These are phyloP conservation scores for Oxytorus armatus DNA, from an alignment of 2,888 invertebrate genomes.

Conservation along the genomic window DNA sequence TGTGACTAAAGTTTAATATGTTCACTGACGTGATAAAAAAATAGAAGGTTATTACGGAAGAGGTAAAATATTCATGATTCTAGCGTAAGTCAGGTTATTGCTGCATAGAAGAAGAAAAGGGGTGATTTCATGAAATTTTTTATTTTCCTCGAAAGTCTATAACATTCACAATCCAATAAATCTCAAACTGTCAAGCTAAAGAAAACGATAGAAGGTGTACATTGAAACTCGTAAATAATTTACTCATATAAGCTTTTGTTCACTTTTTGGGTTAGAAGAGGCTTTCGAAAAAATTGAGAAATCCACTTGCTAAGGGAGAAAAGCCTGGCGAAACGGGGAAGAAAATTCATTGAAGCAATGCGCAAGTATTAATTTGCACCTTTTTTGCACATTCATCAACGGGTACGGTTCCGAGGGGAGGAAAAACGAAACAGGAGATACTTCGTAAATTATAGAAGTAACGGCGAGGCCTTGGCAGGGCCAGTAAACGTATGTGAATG, in stretches of 20 bases:
- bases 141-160: too few relatives aligned
- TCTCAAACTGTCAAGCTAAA: too few relatives aligned
- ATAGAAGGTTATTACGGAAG: background rate
- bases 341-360: background rate
- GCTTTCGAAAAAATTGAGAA: background rate
- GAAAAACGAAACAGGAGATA: slow-evolving; percentile 8
- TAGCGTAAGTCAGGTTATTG: too few relatives aligned
- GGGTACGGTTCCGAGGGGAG: background rate
- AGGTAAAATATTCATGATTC: too few relatives aligned
- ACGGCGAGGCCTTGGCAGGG: background rate
- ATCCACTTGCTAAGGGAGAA: background rate
- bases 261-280: too few relatives aligned
- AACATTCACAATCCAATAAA: too few relatives aligned
- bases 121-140: too few relatives aligned
- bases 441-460: background rate
- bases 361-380: background rate
- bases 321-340: background rate
- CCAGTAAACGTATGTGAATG: background rate
- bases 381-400: background rate
- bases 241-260: too few relatives aligned
- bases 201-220: too few relatives aligned
- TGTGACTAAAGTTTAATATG: background rate
- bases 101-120: too few relatives aligned
- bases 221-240: too few relatives aligned
- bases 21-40: slow-evolving; percentile 12